A percentile compares a stretch with the other conserved stretches of the same genome.
Evolutionary conservation across 2,888 invertebrate species (phyloP).

Genomic region (Epinotia bilunana): DNA sequence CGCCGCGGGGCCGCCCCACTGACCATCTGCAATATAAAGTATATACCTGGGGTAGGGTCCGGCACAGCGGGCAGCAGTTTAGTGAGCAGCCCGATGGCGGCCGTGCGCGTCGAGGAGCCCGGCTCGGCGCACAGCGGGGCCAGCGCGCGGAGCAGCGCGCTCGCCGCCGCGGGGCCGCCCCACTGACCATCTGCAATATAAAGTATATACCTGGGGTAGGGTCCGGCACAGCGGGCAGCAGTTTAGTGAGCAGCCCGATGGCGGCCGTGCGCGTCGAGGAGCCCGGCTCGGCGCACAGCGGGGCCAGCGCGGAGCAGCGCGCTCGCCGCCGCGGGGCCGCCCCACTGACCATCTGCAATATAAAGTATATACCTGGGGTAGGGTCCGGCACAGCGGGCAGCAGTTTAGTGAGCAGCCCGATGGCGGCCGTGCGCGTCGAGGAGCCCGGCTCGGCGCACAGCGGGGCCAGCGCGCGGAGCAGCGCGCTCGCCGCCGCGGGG

Average conservation of each 20-base stretch:
- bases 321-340: conserved; percentile 62
- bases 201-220: background rate
- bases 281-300: conserved; percentile 77
- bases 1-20: conserved; percentile 69
- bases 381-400: conserved; percentile 47
- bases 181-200: too few species aligned
- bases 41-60: conserved; percentile 7
- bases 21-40: too few species aligned
- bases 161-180: conserved; percentile 67
- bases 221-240: conserved; percentile 47
- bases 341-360: too few species aligned
- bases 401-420: conserved; percentile 68
- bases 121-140: conserved; percentile 78
- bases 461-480: conserved; percentile 79
- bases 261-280: conserved; percentile 87
- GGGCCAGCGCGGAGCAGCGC: conserved; percentile 78
- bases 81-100: conserved; percentile 85
- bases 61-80: conserved; percentile 47
- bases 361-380: background rate
- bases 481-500: conserved; percentile 54
- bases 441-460: conserved; percentile 77
- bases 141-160: conserved; percentile 75
- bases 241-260: conserved; percentile 74
- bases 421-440: conserved; percentile 87
- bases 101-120: conserved; percentile 84